Conservation (phyloP, 2,888 invertebrate genomes). For the Rhogogaster chlorosoma region DNA sequence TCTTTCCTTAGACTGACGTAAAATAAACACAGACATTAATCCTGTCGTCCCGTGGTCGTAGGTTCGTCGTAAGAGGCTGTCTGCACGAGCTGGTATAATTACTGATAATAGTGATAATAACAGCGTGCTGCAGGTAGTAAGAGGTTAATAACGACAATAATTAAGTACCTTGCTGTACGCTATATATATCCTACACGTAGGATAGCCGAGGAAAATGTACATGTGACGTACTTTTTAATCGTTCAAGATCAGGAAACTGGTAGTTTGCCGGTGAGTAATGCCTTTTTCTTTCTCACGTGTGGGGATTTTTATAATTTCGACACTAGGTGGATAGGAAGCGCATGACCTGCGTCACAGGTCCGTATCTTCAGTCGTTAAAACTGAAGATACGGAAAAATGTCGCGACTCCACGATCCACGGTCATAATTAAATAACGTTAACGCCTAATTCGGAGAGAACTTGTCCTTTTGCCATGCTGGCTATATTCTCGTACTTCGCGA, state of each 20-base stretch:
- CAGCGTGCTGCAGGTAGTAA: slow-evolving; percentile 56
- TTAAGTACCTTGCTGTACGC: slow-evolving; percentile 38
- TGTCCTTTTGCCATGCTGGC: not conserved
- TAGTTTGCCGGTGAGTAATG: slow-evolving; percentile 3
- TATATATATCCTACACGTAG: slow-evolving; percentile 25
- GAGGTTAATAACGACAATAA: slow-evolving; percentile 62
- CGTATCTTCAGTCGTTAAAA: too few relatives aligned
- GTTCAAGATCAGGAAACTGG: slow-evolving; percentile 17
- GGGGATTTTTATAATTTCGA: not conserved
- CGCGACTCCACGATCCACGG: too few relatives aligned
- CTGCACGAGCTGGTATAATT: slow-evolving; percentile 62
- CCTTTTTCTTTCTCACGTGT: not conserved
- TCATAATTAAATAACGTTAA: not conserved
- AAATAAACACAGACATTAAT: slow-evolving; percentile 59
- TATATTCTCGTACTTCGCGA: not conserved
- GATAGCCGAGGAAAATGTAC: slow-evolving; percentile 3
- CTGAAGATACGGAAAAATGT: not conserved
- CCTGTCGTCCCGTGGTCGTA: slow-evolving; percentile 40
- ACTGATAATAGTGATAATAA: slow-evolving; percentile 68
- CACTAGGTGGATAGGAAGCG: not conserved
- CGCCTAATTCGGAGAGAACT: not conserved
- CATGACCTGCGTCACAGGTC: too few relatives aligned
- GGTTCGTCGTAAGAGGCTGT: slow-evolving; percentile 52
- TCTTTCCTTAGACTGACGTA: slow-evolving; percentile 12
- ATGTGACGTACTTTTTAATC: slow-evolving; percentile 14